Percentiles rank a stretch among this genome's conserved stretches.
These are phyloP conservation scores for Rhegmatorhina hoffmannsi DNA, from an alignment of 2,113 vertebrate genomes.

Conservation along the genomic window DNA sequence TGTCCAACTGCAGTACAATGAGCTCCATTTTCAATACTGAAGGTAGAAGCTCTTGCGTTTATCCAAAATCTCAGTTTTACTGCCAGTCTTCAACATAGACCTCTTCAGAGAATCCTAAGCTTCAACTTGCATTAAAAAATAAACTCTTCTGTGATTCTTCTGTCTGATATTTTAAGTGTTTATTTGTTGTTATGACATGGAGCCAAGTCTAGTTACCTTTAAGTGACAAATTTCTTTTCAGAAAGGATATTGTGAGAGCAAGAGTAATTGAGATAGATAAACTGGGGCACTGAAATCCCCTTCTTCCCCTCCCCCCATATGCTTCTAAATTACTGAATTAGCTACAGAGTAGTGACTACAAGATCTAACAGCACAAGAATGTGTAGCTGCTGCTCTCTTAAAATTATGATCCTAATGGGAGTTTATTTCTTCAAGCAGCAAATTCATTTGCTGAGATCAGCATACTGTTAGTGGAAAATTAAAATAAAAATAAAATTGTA, in stretches of 20 bases:
- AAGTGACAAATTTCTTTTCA: background rate
- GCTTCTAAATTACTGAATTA: background rate
- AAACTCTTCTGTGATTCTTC: background rate
- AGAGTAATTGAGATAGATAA: background rate
- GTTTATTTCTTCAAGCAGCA: conserved; percentile 7
- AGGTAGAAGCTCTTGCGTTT: background rate
- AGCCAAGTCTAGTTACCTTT: background rate
- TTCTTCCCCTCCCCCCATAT: background rate
- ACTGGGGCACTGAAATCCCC: background rate
- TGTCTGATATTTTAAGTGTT: background rate
- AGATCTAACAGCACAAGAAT: background rate
- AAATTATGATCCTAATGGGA: background rate
- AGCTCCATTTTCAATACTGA: background rate
- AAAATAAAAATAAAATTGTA: background rate
- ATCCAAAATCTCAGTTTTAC: background rate
- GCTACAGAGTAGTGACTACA: background rate
- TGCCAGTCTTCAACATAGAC: background rate
- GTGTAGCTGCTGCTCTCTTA: background rate
- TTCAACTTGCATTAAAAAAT: background rate
- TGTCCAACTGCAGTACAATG: background rate
- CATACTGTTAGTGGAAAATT: background rate
- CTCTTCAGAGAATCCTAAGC: background rate
- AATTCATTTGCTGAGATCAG: background rate
- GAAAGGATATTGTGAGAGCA: background rate
- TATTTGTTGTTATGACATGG: background rate